Base-by-base conservation (phyloP, 2,888 invertebrate species). In the Caenorhabditis sulstoni region DNA sequence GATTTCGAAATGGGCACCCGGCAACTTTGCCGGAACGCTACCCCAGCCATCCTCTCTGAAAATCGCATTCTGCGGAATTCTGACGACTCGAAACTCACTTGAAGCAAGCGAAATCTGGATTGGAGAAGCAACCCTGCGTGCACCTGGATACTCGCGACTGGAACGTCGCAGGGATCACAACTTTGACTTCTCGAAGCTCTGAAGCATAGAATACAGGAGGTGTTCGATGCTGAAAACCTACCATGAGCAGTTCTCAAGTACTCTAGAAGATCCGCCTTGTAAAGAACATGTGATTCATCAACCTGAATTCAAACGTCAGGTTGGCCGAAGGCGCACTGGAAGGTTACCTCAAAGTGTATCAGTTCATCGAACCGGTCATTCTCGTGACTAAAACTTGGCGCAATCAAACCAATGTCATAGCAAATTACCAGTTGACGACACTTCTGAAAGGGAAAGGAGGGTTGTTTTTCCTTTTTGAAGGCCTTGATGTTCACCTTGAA, bases 371-470 rank as follows among this genome's bases (percentile, higher is more conserved):
- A 84, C 12, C 70, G 50, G 55, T 84, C 84, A 22, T 79, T 79
- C 45, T 84, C 84, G 35, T 84, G 82, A 11, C 80, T 74, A 55
- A 84, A 82, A 0, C 50, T 62, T 1, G 84, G 84, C 0, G 81
- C 82, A 16, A 84, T 80, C 11, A 82, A 39, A 0, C 84, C 84
- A n/a, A 84, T 81, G 49, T 84, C 84, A 47, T 84, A 84, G 39
- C 81, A 77, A 14, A 84, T 62, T 1, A 77, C 61, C 7, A 84
- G 57, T 16, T 53, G 61, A 11, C 66, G 77, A 58, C 84, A 84
- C 49, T 55, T 67, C 84, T 84, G 62, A 64, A 82, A 78, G 12
- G 7, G 29, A 29, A 12, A 23, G 23, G 20, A 22, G 2, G n/a
- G 7, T 4, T 9, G 29, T 8, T 14, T 45, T 23, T 59, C 47